Evolutionary conservation across 2,888 invertebrate genomes (phyloP).

Genomic region (Watsonalla binaria): DNA sequence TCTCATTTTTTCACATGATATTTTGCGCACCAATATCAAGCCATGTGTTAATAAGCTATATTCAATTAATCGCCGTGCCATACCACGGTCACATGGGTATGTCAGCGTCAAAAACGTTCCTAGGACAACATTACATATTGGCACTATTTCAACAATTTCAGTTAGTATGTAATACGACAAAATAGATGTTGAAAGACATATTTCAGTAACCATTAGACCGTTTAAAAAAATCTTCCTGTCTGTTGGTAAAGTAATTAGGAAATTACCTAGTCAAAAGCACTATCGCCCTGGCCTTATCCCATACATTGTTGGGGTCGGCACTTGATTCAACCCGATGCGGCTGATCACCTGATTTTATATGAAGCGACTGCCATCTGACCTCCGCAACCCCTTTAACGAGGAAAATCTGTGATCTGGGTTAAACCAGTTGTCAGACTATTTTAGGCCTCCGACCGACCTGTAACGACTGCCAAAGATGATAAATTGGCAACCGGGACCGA

Average conservation of each 20-base stretch:
- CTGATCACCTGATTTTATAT: too few relatives aligned
- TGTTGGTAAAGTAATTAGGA: background rate
- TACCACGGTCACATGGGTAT: conserved; percentile 6
- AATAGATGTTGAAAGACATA: background rate
- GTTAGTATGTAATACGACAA: conserved; percentile 2
- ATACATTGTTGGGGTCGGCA: too few relatives aligned
- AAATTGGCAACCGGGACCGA: too few relatives aligned
- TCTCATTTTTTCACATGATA: background rate
- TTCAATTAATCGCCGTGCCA: conserved; percentile 4
- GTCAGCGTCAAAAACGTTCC: conserved; percentile 12
- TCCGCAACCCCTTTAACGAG: too few relatives aligned
- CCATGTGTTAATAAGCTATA: too few relatives aligned
- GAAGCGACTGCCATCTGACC: too few relatives aligned
- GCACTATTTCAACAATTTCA: conserved; percentile 39
- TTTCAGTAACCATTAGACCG: background rate
- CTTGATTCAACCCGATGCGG: too few relatives aligned
- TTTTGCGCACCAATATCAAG: background rate
- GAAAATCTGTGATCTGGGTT: too few relatives aligned
- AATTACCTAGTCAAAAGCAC: background rate
- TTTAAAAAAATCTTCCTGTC: background rate
- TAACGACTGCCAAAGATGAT: too few relatives aligned
- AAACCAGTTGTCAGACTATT: too few relatives aligned
- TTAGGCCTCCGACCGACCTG: too few relatives aligned
- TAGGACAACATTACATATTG: conserved; percentile 24
- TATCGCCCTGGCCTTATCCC: too few relatives aligned